These are phyloP conservation scores for Drosophila insularis DNA, from an alignment of 1,140 invertebrate genomes.

Conservation along the genomic window DNA sequence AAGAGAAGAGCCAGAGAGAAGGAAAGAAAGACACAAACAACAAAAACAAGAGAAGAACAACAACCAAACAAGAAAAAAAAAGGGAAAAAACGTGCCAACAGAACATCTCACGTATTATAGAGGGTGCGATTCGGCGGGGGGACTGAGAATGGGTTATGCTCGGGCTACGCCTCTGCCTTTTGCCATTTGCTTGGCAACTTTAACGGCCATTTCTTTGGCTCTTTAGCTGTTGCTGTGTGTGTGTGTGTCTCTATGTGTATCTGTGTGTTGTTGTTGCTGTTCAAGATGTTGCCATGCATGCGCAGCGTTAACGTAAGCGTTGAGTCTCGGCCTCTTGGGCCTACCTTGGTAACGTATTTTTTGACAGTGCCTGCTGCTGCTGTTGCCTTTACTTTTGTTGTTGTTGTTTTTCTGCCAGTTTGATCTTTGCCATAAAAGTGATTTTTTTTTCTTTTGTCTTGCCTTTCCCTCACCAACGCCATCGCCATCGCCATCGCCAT, in stretches of 20 bases:
- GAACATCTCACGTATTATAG: conserved; percentile 45
- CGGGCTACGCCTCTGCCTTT: conserved; percentile 70
- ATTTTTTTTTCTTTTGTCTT: conserved; percentile 57
- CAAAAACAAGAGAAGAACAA: conserved; percentile 28
- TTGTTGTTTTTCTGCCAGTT: conserved; percentile 63
- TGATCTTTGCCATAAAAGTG: conserved; percentile 79
- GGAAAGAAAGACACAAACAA: conserved; percentile 32
- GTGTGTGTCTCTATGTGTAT: not conserved
- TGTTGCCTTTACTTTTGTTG: conserved; percentile 7
- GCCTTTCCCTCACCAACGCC: conserved; percentile 2
- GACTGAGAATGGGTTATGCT: conserved; percentile 23
- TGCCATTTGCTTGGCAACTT: conserved; percentile 77
- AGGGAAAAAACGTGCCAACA: conserved; percentile 51
- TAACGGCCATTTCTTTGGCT: conserved; percentile 74
- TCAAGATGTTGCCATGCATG: conserved; percentile 64
- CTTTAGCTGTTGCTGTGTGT: conserved; percentile 21
- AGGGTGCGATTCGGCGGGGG: conserved; percentile 25
- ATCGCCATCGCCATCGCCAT: conserved; percentile 17
- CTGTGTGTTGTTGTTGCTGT: conserved; percentile 34
- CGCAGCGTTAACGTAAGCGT: conserved; percentile 49
- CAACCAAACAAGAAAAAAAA: conserved; percentile 27
- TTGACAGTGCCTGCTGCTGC: conserved; percentile 44
- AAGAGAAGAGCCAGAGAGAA: conserved; percentile 36
- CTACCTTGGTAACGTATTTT: conserved; percentile 75
- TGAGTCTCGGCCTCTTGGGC: conserved; percentile 35